phyloP scores from a whole-genome alignment of 2,888 invertebrate species.

The Callosobruchus maculatus region DNA sequence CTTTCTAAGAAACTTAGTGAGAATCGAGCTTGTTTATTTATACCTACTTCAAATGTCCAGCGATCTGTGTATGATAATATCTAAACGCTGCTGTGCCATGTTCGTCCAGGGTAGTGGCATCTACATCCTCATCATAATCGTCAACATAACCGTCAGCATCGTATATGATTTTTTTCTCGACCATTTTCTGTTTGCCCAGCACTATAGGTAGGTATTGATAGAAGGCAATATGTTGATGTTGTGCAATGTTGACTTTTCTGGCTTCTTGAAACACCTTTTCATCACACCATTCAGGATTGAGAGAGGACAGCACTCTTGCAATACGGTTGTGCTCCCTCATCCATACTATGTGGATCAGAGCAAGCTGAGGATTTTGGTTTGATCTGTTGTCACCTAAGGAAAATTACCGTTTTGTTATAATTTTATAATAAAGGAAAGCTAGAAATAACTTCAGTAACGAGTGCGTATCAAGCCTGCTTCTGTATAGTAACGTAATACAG shows the following conservation, averaged over 20 bases:
- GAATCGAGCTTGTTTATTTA: too few relatives aligned
- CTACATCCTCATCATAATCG: conserved; percentile 62
- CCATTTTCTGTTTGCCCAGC: conserved; percentile 60
- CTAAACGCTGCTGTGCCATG: conserved; percentile 70
- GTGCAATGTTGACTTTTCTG: conserved; percentile 63
- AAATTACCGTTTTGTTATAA: not conserved
- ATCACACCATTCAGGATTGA: conserved; percentile 75
- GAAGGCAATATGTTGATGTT: conserved; percentile 69
- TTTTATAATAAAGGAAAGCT: too few relatives aligned
- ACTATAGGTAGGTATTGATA: conserved; percentile 74
- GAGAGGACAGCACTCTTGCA: conserved; percentile 54
- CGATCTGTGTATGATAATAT: conserved; percentile 68
- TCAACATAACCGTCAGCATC: conserved; percentile 58
- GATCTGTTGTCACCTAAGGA: conserved; percentile 61
- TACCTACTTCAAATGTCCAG: conserved; percentile 65
- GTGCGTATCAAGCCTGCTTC: too few relatives aligned
- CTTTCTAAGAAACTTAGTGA: too few relatives aligned
- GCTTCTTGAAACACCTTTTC: conserved; percentile 71
- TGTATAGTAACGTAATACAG: too few relatives aligned
- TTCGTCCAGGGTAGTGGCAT: conserved; percentile 63
- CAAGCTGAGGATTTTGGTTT: conserved; percentile 69
- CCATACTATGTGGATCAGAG: conserved; percentile 64
- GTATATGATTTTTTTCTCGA: conserved; percentile 60
- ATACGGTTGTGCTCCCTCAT: conserved; percentile 72
- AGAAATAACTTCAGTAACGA: too few relatives aligned